These are phyloP conservation scores for Ptychadena robeensis DNA, from an alignment of 2,797 vertebrate species.

Conservation along the genomic window DNA sequence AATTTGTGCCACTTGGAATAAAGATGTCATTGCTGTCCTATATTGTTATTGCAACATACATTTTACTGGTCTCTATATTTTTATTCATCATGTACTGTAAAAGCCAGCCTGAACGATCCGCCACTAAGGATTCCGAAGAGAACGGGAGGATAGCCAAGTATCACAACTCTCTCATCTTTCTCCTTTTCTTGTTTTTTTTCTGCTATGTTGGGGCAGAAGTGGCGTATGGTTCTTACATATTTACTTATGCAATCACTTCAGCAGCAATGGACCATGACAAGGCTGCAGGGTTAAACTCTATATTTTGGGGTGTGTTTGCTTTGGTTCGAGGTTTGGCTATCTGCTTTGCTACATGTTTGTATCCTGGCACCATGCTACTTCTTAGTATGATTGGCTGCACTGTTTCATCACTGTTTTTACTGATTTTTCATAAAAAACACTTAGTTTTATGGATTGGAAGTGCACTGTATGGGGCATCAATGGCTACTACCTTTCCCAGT, in stretches of 20 bases:
- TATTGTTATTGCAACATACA: conserved; percentile 79
- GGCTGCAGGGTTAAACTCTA: conserved; percentile 86
- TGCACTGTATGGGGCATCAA: conserved; percentile 83
- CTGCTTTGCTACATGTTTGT: conserved; percentile 81
- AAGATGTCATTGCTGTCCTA: conserved; percentile 81
- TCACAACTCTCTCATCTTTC: conserved; percentile 77
- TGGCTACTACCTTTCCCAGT: conserved; percentile 91
- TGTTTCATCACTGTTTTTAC: conserved; percentile 78
- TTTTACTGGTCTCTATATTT: conserved; percentile 77
- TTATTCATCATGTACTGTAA: conserved; percentile 80
- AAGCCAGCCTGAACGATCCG: conserved; percentile 64
- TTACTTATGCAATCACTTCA: conserved; percentile 81
- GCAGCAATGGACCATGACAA: conserved; percentile 73
- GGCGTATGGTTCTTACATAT: conserved; percentile 89
- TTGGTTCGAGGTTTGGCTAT: conserved; percentile 83
- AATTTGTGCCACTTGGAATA: conserved; percentile 29
- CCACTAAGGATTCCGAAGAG: conserved; percentile 63
- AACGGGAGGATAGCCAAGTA: conserved; percentile 76
- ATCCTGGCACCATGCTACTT: conserved; percentile 87
- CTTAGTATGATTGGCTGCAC: conserved; percentile 81
- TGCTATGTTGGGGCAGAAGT: conserved; percentile 92
- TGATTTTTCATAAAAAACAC: conserved; percentile 73
- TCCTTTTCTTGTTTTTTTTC: conserved; percentile 90
- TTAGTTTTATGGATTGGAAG: conserved; percentile 81
- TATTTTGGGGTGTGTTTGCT: conserved; percentile 91